A percentile compares a stretch with the other conserved stretches of the same genome.
These are phyloP conservation scores for Cottus gobio DNA, from an alignment of 2,113 vertebrate species.

Conservation along the genomic window DNA sequence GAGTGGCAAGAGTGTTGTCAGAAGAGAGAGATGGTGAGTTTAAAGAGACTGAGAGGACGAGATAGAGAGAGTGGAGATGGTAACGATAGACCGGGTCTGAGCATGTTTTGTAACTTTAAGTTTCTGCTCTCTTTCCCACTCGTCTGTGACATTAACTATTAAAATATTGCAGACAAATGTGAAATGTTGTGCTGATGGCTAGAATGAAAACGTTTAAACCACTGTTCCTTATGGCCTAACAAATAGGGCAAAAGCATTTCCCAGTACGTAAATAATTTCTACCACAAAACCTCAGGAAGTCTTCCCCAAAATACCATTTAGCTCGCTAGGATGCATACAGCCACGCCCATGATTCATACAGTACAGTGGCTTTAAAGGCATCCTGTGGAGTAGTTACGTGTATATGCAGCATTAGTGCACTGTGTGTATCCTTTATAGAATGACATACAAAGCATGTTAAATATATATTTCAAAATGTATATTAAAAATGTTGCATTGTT, in stretches of 20 bases:
- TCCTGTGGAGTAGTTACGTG: background rate
- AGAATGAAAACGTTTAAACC: background rate
- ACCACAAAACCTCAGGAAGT: background rate
- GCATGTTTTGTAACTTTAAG: slow-evolving; percentile 44
- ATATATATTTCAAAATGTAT: background rate
- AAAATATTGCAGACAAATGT: slow-evolving; percentile 6
- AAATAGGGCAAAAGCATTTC: background rate
- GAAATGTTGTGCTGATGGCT: background rate
- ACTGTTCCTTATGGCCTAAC: background rate
- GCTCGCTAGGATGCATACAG: background rate
- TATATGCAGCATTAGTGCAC: background rate
- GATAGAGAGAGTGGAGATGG: slow-evolving; percentile 5
- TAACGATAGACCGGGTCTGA: slow-evolving; percentile 16
- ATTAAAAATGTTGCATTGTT: background rate
- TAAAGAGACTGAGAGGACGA: slow-evolving; percentile 49
- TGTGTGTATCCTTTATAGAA: background rate
- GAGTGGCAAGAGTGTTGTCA: slow-evolving; percentile 1
- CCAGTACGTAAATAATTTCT: background rate
- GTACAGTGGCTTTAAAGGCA: background rate
- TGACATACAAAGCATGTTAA: too few species aligned
- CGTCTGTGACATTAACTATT: background rate
- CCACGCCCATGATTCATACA: background rate
- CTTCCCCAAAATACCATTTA: background rate
- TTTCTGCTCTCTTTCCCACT: slow-evolving; percentile 17
- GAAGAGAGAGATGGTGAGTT: slow-evolving; percentile 17